Percentiles rank a stretch among this genome's conserved stretches.
Conservation (phyloP, 2,797 vertebrate genomes). For the Argyrosomus regius region DNA sequence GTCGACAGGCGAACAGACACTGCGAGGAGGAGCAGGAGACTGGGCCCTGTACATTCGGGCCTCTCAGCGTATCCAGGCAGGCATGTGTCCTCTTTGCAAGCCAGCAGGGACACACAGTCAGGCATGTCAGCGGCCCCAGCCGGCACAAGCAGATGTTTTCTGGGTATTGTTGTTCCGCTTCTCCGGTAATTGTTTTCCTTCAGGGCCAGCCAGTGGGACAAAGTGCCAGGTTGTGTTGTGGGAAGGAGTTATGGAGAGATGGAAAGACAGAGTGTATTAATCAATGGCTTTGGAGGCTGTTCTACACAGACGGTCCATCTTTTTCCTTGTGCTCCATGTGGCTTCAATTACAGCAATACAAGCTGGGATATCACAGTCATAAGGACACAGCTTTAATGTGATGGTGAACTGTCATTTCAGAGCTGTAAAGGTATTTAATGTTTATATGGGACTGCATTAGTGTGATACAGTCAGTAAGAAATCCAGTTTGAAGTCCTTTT, state of each 20-base stretch:
- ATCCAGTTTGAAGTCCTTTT: not conserved
- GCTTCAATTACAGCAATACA: conserved; percentile 38
- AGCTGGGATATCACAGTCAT: not conserved
- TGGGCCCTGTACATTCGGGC: conserved; percentile 45
- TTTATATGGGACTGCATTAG: not conserved
- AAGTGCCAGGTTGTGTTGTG: conserved; percentile 80
- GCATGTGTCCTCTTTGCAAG: conserved; percentile 70
- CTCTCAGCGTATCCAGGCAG: conserved; percentile 64
- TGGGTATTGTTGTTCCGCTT: conserved; percentile 82
- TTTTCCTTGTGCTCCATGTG: conserved; percentile 47
- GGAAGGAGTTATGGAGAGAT: conserved; percentile 67
- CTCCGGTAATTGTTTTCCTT: conserved; percentile 83
- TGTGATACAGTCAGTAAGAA: not conserved
- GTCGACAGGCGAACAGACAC: conserved; percentile 58
- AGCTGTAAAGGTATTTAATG: conserved; percentile 9
- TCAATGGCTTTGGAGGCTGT: conserved; percentile 53
- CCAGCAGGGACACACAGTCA: conserved; percentile 75
- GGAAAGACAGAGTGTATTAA: conserved; percentile 63
- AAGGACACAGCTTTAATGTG: not conserved
- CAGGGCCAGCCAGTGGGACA: conserved; percentile 74
- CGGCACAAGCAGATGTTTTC: conserved; percentile 84
- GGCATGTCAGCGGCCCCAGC: conserved; percentile 70
- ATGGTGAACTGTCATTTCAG: not conserved
- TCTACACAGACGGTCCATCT: conserved; percentile 46
- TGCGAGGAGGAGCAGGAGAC: conserved; percentile 50